Conservation (phyloP, 2,113 vertebrate genomes). For the Turnix velox region DNA sequence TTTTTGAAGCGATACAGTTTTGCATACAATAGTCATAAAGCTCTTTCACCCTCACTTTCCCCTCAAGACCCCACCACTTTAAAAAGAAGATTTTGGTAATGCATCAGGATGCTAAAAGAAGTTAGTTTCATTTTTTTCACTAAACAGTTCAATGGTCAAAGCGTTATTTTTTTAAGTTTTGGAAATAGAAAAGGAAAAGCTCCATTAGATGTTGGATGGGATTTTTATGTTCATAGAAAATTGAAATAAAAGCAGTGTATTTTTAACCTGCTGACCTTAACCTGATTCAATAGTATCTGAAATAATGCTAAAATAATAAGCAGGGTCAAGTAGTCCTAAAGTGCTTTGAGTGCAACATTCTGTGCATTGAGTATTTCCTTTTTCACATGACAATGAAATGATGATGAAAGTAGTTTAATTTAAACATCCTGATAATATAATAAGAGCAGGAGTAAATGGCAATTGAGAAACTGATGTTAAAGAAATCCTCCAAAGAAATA, state of each 20-base stretch:
- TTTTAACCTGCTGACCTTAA: background rate
- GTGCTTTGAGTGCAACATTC: background rate
- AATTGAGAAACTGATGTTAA: constrained; percentile 3
- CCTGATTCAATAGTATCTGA: background rate
- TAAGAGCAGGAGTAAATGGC: background rate
- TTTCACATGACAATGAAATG: background rate
- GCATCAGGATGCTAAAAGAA: background rate
- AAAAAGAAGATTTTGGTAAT: background rate
- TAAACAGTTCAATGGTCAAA: background rate
- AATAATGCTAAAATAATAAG: constrained; percentile 10
- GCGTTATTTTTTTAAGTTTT: background rate
- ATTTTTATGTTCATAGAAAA: background rate
- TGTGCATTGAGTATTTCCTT: background rate
- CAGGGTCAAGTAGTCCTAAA: background rate
- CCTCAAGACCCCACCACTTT: background rate
- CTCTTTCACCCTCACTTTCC: background rate
- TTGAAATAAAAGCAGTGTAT: background rate
- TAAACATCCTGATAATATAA: background rate
- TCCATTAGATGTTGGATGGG: background rate
- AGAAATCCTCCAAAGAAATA: background rate
- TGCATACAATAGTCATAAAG: background rate
- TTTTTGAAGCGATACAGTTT: background rate
- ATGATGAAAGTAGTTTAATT: background rate
- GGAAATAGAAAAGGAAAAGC: background rate
- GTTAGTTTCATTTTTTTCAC: background rate